Percentiles rank a stretch among this genome's conserved stretches.
These are phyloP conservation scores for Gyps fulvus DNA, from an alignment of 2,113 vertebrate species.

Conservation along the genomic window DNA sequence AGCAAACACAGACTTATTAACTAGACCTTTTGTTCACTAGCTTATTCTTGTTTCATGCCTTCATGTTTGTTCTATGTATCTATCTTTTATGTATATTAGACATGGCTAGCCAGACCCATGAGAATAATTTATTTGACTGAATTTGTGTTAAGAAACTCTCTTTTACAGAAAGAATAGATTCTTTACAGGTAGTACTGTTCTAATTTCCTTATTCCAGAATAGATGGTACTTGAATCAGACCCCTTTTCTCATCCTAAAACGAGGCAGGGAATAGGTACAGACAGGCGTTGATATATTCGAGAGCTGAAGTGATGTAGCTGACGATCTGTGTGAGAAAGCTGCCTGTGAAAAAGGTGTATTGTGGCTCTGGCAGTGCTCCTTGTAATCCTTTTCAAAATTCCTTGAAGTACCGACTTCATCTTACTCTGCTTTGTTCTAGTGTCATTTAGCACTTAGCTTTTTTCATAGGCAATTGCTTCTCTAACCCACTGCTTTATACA, in stretches of 20 bases:
- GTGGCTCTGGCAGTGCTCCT: background rate
- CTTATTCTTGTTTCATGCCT: background rate
- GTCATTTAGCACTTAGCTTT: conserved; percentile 5
- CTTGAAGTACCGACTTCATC: background rate
- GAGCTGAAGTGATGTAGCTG: background rate
- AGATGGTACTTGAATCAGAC: background rate
- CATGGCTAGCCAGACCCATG: background rate
- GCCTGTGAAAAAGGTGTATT: background rate
- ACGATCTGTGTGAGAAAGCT: background rate
- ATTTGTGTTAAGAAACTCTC: background rate
- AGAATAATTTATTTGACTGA: background rate
- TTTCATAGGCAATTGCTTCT: conserved; percentile 31
- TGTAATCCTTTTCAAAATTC: conserved; percentile 3
- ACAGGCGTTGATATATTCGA: background rate
- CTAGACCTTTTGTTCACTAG: background rate
- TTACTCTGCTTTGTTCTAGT: conserved; percentile 24
- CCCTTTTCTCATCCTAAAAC: background rate
- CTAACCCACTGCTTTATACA: background rate
- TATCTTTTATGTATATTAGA: background rate
- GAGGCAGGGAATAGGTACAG: background rate
- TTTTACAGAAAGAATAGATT: background rate
- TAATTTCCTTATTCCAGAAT: background rate
- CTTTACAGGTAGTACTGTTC: background rate
- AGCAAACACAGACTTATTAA: background rate
- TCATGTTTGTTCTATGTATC: background rate